These are phyloP conservation scores for Aldrovandia affinis DNA, from an alignment of 2,797 vertebrate species.

Conservation along the genomic window DNA sequence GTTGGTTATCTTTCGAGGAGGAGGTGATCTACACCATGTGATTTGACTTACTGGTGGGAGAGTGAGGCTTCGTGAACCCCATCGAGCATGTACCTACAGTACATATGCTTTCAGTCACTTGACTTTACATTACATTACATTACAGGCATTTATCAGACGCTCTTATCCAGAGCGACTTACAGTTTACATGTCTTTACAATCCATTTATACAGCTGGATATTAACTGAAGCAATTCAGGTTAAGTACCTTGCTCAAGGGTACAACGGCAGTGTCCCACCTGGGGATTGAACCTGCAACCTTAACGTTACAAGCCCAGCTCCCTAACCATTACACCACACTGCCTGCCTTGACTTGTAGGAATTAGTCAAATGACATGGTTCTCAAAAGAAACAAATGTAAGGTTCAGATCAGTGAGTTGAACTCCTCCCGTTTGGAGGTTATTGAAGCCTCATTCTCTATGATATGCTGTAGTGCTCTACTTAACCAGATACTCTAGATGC, in stretches of 20 bases:
- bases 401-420: not conserved
- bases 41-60: conserved; percentile 2
- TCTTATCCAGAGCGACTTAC: no score
- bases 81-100: not conserved
- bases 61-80: not conserved
- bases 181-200: no score
- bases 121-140: no score
- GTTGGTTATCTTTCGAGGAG: not conserved
- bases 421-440: not conserved
- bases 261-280: no score
- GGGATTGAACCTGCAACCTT: no score
- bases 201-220: no score
- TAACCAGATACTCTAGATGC: not conserved
- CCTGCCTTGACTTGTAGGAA: not conserved
- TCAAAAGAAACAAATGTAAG: not conserved
- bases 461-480: not conserved
- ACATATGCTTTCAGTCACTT: not conserved
- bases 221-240: no score
- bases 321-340: no score
- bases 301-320: no score
- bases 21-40: not conserved
- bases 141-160: no score
- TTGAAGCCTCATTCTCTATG: not conserved
- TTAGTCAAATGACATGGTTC: not conserved
- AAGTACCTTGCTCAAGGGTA: no score